Conservation (phyloP, 1,140 invertebrate species). For the Drosophila equinoxialis region DNA sequence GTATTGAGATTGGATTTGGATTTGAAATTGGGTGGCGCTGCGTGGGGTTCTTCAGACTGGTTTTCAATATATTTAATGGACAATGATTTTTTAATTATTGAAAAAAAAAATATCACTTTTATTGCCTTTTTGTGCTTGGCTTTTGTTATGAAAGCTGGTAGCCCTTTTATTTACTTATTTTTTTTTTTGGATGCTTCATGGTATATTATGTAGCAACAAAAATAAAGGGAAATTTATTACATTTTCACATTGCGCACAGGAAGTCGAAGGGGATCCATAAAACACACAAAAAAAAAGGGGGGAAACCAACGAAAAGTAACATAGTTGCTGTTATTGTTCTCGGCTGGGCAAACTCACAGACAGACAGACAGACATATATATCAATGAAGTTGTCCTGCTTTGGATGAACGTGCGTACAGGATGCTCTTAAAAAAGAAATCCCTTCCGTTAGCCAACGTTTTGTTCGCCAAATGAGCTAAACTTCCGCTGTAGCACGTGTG, state of each 20-base stretch:
- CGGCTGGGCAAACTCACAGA: slow-evolving; percentile 1
- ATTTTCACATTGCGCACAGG: slow-evolving; percentile 28
- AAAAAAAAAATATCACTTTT: slow-evolving; percentile 34
- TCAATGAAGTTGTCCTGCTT: slow-evolving; percentile 69
- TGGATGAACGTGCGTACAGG: slow-evolving; percentile 65
- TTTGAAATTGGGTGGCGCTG: slow-evolving; percentile 59
- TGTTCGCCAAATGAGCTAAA: slow-evolving; percentile 73
- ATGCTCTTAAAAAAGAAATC: slow-evolving; percentile 79
- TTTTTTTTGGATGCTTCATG: not conserved
- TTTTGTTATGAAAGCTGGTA: slow-evolving; percentile 37
- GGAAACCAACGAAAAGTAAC: slow-evolving; percentile 27
- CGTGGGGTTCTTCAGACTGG: slow-evolving; percentile 56
- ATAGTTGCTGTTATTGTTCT: slow-evolving; percentile 59
- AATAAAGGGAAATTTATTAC: slow-evolving; percentile 57
- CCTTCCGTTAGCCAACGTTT: slow-evolving; percentile 57
- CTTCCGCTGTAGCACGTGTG: slow-evolving; percentile 74
- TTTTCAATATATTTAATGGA: slow-evolving; percentile 39
- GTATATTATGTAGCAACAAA: slow-evolving; percentile 1
- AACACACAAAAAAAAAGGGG: slow-evolving; percentile 34
- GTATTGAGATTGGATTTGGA: slow-evolving; percentile 6
- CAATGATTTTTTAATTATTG: slow-evolving; percentile 57
- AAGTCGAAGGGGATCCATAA: slow-evolving; percentile 32
- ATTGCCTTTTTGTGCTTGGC: slow-evolving; percentile 30
- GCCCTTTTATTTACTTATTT: slow-evolving; percentile 26
- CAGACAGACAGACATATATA: slow-evolving; percentile 63